Percentiles rank a stretch among this genome's conserved stretches.
These are phyloP conservation scores for Rhimphoctona megacephalus DNA, from an alignment of 2,888 invertebrate genomes.

Conservation along the genomic window DNA sequence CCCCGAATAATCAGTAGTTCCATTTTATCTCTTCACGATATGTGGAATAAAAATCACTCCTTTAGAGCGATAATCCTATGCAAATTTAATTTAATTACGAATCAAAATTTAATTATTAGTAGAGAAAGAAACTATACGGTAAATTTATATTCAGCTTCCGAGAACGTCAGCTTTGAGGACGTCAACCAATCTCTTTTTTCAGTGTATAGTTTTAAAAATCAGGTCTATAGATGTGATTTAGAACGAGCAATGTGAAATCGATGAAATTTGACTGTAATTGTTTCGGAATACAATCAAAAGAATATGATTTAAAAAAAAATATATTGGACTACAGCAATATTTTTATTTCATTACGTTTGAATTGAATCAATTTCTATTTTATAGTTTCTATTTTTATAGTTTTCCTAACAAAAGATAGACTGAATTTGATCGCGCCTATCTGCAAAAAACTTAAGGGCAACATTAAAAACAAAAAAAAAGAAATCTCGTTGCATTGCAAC, in stretches of 20 bases:
- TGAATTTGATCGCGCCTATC: background rate
- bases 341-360: background rate
- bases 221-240: too few species aligned
- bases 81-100: background rate
- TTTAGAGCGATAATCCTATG: background rate
- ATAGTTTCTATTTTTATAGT: background rate
- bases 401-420: background rate
- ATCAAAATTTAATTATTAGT: background rate
- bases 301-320: background rate
- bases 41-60: background rate
- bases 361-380: background rate
- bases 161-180: background rate
- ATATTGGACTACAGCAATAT: background rate
- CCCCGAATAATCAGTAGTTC: conserved; percentile 15
- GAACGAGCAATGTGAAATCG: background rate
- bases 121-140: background rate
- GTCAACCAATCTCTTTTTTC: background rate
- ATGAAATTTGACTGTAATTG: background rate
- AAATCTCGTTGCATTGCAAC: background rate
- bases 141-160: background rate
- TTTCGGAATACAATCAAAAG: background rate
- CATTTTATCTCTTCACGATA: conserved; percentile 12
- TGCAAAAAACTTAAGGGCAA: background rate
- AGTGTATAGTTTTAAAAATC: background rate
- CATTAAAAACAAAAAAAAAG: background rate